Evolutionary conservation across 2,888 invertebrate genomes (phyloP).

Genomic region (Sisyra nigra): DNA sequence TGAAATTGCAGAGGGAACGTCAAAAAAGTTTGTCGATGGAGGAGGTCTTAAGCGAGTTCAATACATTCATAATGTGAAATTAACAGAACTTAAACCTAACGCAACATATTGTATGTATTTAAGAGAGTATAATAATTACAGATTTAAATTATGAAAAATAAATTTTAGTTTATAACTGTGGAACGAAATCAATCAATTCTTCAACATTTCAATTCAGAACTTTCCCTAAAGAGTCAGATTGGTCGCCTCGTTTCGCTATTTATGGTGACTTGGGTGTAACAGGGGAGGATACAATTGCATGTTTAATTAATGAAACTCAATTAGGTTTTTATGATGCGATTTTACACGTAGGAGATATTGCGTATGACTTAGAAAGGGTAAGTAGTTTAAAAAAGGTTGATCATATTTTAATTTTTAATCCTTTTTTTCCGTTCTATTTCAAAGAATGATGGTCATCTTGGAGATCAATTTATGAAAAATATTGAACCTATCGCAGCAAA

Average conservation of each 20-base stretch:
- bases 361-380: slow-evolving; percentile 64
- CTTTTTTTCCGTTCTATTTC: background rate
- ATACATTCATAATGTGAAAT: slow-evolving; percentile 52
- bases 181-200: slow-evolving; percentile 61
- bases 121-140: background rate
- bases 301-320: slow-evolving; percentile 62
- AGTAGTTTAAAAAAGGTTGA: slow-evolving; percentile 3
- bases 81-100: slow-evolving; percentile 36
- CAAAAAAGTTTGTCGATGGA: slow-evolving; percentile 47
- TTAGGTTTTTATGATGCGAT: slow-evolving; percentile 57
- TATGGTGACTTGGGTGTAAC: slow-evolving; percentile 80
- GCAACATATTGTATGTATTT: slow-evolving; percentile 35
- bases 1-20: slow-evolving; percentile 31
- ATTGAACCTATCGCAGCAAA: slow-evolving; percentile 68
- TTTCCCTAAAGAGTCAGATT: slow-evolving; percentile 40
- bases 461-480: slow-evolving; percentile 77
- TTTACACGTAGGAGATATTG: slow-evolving; percentile 78
- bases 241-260: slow-evolving; percentile 61
- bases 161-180: slow-evolving; percentile 48
- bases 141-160: background rate
- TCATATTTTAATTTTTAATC: background rate
- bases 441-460: slow-evolving; percentile 50
- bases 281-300: slow-evolving; percentile 59
- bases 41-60: slow-evolving; percentile 38
- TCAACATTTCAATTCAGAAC: slow-evolving; percentile 52